Base-by-base conservation (phyloP, 2,113 vertebrate genomes). In the Taxidea taxus region DNA sequence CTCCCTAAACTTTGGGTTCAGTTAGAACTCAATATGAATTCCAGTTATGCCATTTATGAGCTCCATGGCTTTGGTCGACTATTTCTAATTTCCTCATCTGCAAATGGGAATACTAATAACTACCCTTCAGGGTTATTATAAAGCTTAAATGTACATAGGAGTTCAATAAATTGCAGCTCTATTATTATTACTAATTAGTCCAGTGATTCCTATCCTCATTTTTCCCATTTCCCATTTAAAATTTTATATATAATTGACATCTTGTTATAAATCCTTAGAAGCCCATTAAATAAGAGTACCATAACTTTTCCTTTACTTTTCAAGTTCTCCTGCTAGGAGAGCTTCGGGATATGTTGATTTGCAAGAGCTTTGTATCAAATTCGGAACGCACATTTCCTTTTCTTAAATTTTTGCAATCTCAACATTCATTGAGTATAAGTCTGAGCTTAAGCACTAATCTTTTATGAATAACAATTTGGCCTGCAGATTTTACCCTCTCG, bases 231-330 rank as follows among this genome's bases (percentile, higher is more conserved):
- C 84, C 83, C 16, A 44, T 87, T 91, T 78, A 86, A 95, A 96
- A 94, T 89, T 39, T 68, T 84, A 70, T 42, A 42, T 6, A 56
- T 75, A 87, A 62, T 90, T 78, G 9, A 60, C 8, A 84, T 49
- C 77, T 95, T 94, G 34, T 82, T 97, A 58, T 87, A 96, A 96
- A 85, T 58, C 47, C 54, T 93, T 37, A 91, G 42, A 88, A 80
- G n/a, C 4, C 42, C 27, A 29, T 68, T 88, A 96, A 70, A 88
- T 89, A 77, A 91, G 60, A 58, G 49, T 88, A 62, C 27, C n/a
- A 27, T 70, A 95, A 70, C 13, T 68, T 92, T 89, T 85, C n/a
- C 75, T 90, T 91, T 80, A 90, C 42, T 87, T 66, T 94, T 78
- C 58, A 91, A 74, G 66, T 81, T 87, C 75, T 75, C 23, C 20